Evolutionary conservation across 2,888 invertebrate genomes (phyloP).

Genomic region (Lomographa bimaculata): DNA sequence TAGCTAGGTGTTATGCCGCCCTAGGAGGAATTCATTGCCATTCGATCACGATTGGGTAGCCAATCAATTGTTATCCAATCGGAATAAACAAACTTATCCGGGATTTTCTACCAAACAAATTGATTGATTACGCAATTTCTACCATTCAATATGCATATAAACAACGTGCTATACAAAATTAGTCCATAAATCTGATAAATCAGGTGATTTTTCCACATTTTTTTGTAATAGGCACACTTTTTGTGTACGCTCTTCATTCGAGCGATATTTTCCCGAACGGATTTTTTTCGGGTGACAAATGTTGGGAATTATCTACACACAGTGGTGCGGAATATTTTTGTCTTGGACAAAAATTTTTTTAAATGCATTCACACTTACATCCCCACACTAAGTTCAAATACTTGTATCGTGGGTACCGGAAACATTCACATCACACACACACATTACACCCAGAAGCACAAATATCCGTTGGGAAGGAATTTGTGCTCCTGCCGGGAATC

Average conservation of each 20-base stretch:
- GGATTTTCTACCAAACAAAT: conserved; percentile 1
- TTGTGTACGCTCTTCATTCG: conserved; percentile 37
- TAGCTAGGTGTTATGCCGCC: too few species aligned
- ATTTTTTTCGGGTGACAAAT: conserved; percentile 45
- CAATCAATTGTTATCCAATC: too few species aligned
- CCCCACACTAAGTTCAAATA: too few species aligned
- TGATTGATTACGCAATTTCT: conserved; percentile 1
- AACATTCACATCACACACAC: too few species aligned
- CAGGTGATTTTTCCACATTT: conserved; percentile 26
- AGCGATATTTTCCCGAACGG: conserved; percentile 37
- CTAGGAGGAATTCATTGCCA: too few species aligned
- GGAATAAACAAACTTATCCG: too few species aligned
- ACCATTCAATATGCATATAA: conserved; percentile 3
- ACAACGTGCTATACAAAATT: conserved; percentile 5
- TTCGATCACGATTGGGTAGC: too few species aligned
- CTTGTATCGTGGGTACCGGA: too few species aligned
- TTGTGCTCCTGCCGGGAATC: too few species aligned
- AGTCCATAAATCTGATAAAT: conserved; percentile 10
- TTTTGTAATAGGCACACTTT: conserved; percentile 37
- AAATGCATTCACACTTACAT: too few species aligned
- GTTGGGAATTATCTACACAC: conserved; percentile 41
- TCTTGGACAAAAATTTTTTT: not conserved
- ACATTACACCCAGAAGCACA: too few species aligned
- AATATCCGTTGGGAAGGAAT: too few species aligned
- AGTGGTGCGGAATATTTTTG: conserved; percentile 20